Conservation (phyloP, 2,888 invertebrate genomes). For the Mimas tiliae region DNA sequence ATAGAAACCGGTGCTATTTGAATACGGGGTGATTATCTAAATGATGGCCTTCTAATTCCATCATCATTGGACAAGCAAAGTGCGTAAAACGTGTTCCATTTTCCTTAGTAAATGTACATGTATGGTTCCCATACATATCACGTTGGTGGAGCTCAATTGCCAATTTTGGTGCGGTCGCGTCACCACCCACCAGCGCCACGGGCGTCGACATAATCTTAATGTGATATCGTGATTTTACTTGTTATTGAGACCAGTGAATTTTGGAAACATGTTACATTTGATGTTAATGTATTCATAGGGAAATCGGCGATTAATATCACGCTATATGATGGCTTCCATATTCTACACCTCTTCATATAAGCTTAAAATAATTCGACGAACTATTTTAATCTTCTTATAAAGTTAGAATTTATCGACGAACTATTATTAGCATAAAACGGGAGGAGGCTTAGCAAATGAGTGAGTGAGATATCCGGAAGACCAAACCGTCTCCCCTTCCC, state of each 20-base stretch:
- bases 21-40: neutral
- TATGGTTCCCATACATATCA: slow-evolving; percentile 38
- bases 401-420: no score
- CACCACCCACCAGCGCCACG: slow-evolving; percentile 31
- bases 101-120: slow-evolving; percentile 45
- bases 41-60: neutral
- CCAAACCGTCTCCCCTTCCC: no score
- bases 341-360: no score
- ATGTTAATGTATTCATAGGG: neutral
- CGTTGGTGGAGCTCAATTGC: slow-evolving; percentile 33
- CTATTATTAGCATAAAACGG: no score
- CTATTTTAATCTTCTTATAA: no score
- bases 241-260: neutral
- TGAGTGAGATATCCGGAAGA: no score
- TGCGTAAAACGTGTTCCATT: slow-evolving; percentile 34
- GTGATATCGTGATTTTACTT: neutral
- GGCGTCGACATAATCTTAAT: slow-evolving; percentile 4
- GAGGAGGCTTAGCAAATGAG: no score
- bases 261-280: neutral
- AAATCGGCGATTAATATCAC: no score
- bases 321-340: no score
- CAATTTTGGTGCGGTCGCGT: slow-evolving; percentile 45
- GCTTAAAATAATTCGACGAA: no score
- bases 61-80: slow-evolving; percentile 15
- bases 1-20: no score